Evolutionary conservation across 2,797 vertebrate genomes (phyloP).

Genomic region (Menidia menidia): DNA sequence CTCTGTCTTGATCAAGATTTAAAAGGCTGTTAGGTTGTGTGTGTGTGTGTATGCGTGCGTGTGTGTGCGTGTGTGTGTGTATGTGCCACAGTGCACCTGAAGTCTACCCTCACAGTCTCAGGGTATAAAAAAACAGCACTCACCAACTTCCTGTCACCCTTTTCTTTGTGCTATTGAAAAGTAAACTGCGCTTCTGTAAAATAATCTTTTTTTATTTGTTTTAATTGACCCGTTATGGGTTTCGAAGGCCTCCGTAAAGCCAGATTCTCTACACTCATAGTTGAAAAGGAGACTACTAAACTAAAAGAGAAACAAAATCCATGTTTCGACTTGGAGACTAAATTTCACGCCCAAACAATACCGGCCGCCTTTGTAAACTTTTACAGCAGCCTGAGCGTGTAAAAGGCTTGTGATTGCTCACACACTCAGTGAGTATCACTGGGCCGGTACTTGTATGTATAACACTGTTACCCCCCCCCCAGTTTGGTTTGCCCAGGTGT

Average conservation of each 20-base stretch:
- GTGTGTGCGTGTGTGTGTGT: neutral
- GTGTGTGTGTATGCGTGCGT: neutral
- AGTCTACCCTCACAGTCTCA: conserved; percentile 30
- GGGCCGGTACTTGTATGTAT: conserved; percentile 38
- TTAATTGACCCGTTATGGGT: conserved; percentile 72
- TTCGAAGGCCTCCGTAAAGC: conserved; percentile 56
- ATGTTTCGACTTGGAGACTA: conserved; percentile 66
- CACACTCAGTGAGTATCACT: conserved; percentile 44
- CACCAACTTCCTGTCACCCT: conserved; percentile 32
- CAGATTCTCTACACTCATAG: neutral
- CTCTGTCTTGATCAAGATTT: conserved; percentile 69
- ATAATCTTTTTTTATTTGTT: conserved; percentile 51
- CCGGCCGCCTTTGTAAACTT: conserved; percentile 58
- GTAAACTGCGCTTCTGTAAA: conserved; percentile 50
- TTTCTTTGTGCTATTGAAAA: conserved; percentile 32
- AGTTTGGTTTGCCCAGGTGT: conserved; percentile 1
- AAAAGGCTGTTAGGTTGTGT: conserved; percentile 28
- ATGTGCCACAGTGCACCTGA: conserved; percentile 9
- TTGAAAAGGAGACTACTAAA: conserved; percentile 48
- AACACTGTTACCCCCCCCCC: conserved; percentile 40
- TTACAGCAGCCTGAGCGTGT: conserved; percentile 63
- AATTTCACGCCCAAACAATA: conserved; percentile 73
- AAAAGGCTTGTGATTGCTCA: conserved; percentile 69
- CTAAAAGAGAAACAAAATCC: conserved; percentile 48
- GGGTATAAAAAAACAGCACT: conserved; percentile 32